Base-by-base conservation (phyloP, 2,888 invertebrate genomes). In the Phlogophora meticulosa region DNA sequence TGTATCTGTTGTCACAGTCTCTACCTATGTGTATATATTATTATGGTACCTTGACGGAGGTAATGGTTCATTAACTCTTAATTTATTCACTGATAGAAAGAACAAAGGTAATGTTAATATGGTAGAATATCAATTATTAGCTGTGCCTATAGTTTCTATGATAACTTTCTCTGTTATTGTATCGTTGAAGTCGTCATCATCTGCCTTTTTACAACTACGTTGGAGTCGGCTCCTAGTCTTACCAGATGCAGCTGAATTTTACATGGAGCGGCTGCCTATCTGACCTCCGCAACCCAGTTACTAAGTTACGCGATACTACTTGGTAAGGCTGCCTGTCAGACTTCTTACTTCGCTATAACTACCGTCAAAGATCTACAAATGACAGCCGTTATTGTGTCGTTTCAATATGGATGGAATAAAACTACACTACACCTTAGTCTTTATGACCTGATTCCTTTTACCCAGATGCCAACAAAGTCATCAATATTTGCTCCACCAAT, bases 41-140 rank as follows among this genome's bases (percentile, higher is more conserved):
- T 45, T 28, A 38, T 42, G 58, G 34, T 34, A 10, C 10, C 34
- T 72, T 77, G 77, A 59, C 53, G 10, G n/a, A 53, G 71, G 71
- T 69, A 40, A 76, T 71, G 77, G 72, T 76, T 70, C 45, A 53
- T 76, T 76, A 20, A 13, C 5, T n/a, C 5, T 46, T 69, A 22
- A 69, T 38, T 28, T 36, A 69, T 76, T 45, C 51, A 42, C 17
- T 48, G 22, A 49, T 38, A 68, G 10, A 36, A 69, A 45, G 7
- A 45, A 73, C 38, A 66, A 42, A 36, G 42, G 36, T 43, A 22
- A 48, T 64, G 64, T 28, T 43, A 63, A 64, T 24, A 40, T 49
- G n/a, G 24, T 61, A 4, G 22, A 32, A 9, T n/a, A 22, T 32
- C n/a, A 34, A 42, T 28, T 15, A 48, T 62, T 34, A 9, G 10